Percentiles rank a stretch among this genome's conserved stretches.
These are phyloP conservation scores for Petrocephalus zakoni DNA, from an alignment of 2,113 vertebrate genomes.

Conservation along the genomic window DNA sequence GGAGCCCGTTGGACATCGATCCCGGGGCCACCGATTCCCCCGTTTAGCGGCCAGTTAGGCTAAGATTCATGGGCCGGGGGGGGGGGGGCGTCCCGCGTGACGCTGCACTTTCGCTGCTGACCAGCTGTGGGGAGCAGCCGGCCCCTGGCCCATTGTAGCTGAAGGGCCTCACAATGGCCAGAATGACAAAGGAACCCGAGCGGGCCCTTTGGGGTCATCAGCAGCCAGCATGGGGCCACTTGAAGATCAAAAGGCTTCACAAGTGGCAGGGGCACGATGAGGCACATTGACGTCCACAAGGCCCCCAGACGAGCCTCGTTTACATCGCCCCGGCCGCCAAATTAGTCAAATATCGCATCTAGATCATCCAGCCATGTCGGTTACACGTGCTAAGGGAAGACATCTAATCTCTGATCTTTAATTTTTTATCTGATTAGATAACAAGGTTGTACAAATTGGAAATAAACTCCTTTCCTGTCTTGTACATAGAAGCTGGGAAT, in stretches of 20 bases:
- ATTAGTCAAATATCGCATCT: neutral
- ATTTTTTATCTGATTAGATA: neutral
- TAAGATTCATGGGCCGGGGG: conserved; percentile 4
- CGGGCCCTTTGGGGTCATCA: neutral
- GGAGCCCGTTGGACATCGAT: neutral
- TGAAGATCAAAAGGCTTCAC: neutral
- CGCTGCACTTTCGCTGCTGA: neutral
- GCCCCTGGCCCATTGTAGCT: neutral
- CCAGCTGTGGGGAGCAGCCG: conserved; percentile 3
- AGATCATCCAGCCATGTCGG: neutral
- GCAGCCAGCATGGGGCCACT: neutral
- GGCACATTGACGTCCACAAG: neutral
- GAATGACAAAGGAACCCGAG: neutral
- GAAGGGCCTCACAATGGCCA: neutral
- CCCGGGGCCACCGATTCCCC: neutral
- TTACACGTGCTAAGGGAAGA: neutral
- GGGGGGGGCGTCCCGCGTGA: neutral
- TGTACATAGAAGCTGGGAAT: neutral
- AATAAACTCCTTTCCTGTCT: neutral
- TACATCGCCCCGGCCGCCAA: neutral
- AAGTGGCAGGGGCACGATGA: neutral
- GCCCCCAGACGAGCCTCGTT: neutral
- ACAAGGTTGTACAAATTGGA: neutral
- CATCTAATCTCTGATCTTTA: neutral
- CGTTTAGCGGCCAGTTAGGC: neutral